Percentiles rank a stretch among this genome's conserved stretches.
These are phyloP conservation scores for Melanotaenia nigrans DNA, from an alignment of 2,797 vertebrate species.

Conservation along the genomic window DNA sequence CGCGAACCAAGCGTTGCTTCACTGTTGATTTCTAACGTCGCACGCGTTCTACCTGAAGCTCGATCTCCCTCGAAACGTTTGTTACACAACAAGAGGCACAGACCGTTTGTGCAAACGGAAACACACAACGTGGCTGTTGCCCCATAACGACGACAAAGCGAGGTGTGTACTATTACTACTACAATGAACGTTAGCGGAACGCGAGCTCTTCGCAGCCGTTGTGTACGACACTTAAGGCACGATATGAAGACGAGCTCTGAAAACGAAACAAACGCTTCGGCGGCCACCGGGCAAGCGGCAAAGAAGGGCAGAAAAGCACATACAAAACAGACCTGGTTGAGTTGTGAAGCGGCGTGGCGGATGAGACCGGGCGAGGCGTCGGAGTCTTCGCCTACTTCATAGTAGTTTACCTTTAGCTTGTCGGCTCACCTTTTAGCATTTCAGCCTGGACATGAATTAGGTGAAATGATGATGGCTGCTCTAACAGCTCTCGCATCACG, in stretches of 20 bases:
- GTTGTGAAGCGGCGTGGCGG: neutral
- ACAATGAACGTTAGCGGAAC: rapidly evolving
- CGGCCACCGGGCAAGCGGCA: slow-evolving; percentile 26
- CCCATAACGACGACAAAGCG: neutral
- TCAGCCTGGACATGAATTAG: slow-evolving; percentile 74
- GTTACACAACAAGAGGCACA: slow-evolving; percentile 48
- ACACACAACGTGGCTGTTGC: slow-evolving; percentile 16
- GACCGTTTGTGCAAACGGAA: slow-evolving; percentile 44
- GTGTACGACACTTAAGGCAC: slow-evolving; percentile 3
- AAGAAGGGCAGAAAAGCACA: neutral
- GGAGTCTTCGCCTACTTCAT: slow-evolving; percentile 68
- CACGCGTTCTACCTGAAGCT: slow-evolving; percentile 10
- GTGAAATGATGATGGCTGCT: slow-evolving; percentile 84
- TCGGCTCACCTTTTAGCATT: slow-evolving; percentile 58
- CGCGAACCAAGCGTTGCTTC: neutral
- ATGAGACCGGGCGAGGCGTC: slow-evolving; percentile 14
- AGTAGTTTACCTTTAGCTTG: slow-evolving; percentile 32
- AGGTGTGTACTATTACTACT: rapidly evolving
- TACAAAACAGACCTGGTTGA: slow-evolving; percentile 64
- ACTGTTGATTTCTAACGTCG: neutral
- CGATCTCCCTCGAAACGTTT: slow-evolving; percentile 4
- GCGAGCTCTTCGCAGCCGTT: rapidly evolving
- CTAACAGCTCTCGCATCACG: slow-evolving; percentile 82
- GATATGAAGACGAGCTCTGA: slow-evolving; percentile 10
- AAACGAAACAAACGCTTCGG: slow-evolving; percentile 44